Evolutionary conservation across 1,140 invertebrate genomes (phyloP).

Genomic region (Sminthurinus signatus): DNA sequence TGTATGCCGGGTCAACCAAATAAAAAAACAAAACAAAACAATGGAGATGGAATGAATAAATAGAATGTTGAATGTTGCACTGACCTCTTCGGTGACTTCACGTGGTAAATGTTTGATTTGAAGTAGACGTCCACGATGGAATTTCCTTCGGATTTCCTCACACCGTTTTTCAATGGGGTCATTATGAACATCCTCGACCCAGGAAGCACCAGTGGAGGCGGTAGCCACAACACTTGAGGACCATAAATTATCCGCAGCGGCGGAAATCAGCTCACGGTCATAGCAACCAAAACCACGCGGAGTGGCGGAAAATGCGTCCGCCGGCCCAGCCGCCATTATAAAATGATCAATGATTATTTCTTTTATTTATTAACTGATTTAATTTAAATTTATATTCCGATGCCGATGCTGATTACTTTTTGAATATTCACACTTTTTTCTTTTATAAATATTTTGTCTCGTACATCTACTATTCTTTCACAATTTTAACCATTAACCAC

Average conservation of each 20-base stretch:
- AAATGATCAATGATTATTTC: neutral
- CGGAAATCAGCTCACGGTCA: constrained; percentile 42
- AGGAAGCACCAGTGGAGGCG: constrained; percentile 46
- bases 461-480: neutral
- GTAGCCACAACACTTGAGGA: constrained; percentile 44
- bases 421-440: neutral
- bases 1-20: too few relatives aligned
- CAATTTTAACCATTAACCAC: neutral
- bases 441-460: neutral
- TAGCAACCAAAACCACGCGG: constrained; percentile 41
- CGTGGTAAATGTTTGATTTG: constrained; percentile 48
- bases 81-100: constrained; percentile 49
- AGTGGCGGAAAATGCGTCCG: constrained; percentile 42
- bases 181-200: constrained; percentile 45
- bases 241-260: constrained; percentile 43
- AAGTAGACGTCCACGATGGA: constrained; percentile 47
- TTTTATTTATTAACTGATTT: neutral
- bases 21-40: too few relatives aligned
- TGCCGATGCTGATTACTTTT: neutral
- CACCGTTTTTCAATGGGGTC: constrained; percentile 46
- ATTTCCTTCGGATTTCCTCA: constrained; percentile 46
- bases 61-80: constrained; percentile 30
- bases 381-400: neutral
- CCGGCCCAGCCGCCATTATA: constrained; percentile 42
- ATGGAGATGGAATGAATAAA: too few relatives aligned